Conservation (phyloP, 2,797 vertebrate species). For the Acropternis orthonyx region DNA sequence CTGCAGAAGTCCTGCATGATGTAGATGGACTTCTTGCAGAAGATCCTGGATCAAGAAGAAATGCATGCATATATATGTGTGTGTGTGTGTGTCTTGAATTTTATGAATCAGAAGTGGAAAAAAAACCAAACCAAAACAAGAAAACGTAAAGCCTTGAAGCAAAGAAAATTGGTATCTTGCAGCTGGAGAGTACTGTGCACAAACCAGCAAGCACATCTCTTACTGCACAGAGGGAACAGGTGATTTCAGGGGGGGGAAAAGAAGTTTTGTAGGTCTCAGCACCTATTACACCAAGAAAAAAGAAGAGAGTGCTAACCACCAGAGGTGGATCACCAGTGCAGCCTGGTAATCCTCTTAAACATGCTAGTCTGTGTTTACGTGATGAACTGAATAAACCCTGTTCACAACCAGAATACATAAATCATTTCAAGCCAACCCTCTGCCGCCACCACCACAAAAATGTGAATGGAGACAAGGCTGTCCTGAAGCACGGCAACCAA, state of each 20-base stretch:
- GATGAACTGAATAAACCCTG: not conserved
- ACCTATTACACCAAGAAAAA: not conserved
- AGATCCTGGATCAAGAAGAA: not conserved
- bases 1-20: not conserved
- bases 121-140: not conserved
- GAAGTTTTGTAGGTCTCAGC: not conserved
- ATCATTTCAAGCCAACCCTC: not conserved
- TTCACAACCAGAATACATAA: not conserved
- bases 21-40: not conserved
- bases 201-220: not conserved
- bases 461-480: not conserved
- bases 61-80: not conserved
- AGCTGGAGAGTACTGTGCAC: not conserved
- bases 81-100: not conserved
- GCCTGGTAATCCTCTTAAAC: constrained; percentile 28
- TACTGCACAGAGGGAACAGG: not conserved
- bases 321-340: not conserved
- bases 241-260: not conserved
- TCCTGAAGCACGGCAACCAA: not conserved
- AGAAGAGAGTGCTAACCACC: not conserved
- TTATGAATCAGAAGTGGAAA: not conserved
- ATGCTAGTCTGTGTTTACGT: not conserved
- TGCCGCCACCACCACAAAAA: not conserved
- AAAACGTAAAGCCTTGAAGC: not conserved
- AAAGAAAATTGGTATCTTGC: not conserved